These are phyloP conservation scores for Tragelaphus strepsiceros DNA, from an alignment of 2,113 vertebrate genomes.

Conservation along the genomic window DNA sequence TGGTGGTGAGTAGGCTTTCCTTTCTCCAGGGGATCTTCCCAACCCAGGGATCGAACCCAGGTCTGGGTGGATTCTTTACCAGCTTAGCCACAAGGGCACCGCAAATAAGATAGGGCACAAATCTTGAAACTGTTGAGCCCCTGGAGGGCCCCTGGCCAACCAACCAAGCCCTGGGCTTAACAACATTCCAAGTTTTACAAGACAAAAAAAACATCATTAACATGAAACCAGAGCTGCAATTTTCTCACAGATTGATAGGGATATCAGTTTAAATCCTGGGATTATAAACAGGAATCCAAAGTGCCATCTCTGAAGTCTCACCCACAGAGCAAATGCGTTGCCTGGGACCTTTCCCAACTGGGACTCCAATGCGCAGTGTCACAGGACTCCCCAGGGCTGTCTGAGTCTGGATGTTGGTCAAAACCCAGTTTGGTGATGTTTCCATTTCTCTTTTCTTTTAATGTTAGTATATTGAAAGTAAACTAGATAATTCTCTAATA, in stretches of 20 bases:
- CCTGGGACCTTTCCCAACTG: neutral
- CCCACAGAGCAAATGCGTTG: fast-evolving
- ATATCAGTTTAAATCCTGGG: neutral
- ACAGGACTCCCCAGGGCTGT: neutral
- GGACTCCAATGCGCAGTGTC: fast-evolving
- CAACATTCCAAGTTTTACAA: neutral
- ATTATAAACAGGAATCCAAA: neutral
- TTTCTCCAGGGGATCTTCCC: neutral
- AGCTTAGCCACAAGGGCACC: neutral
- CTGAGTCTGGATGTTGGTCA: neutral
- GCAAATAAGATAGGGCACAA: neutral
- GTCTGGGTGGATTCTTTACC: neutral
- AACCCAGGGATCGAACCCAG: neutral
- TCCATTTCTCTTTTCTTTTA: neutral
- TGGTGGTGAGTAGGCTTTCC: neutral
- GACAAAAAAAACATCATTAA: neutral
- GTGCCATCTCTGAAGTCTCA: neutral
- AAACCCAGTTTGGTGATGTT: neutral
- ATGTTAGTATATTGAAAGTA: neutral
- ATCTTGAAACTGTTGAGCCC: neutral
- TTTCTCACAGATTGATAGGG: neutral
- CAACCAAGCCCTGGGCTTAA: neutral
- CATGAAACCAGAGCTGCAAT: neutral
- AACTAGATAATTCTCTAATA: neutral
- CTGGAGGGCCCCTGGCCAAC: neutral